phyloP scores from a whole-genome alignment of 2,888 invertebrate genomes.

The Drosophila aldrichi region DNA sequence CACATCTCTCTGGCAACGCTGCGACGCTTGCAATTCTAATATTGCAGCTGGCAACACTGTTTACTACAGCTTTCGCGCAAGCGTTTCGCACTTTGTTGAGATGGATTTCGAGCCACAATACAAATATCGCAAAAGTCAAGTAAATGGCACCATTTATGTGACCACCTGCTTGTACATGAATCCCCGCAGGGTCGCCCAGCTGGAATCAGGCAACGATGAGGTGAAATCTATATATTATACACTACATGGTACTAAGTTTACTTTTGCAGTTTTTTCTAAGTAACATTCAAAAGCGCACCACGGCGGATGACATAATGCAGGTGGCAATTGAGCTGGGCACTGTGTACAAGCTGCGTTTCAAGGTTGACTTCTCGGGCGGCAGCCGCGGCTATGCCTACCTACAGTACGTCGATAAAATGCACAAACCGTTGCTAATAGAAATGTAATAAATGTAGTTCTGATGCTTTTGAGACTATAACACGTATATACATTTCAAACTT shows the following conservation, averaged over 20 bases:
- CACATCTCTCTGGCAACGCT: constrained; percentile 21
- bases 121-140: constrained; percentile 51
- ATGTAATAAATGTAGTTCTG: constrained; percentile 47
- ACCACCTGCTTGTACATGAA: constrained; percentile 37
- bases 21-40: background rate
- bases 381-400: constrained; percentile 80
- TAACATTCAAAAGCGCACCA: constrained; percentile 40
- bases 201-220: constrained; percentile 78
- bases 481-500: background rate
- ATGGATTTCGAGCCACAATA: constrained; percentile 21
- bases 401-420: constrained; percentile 68
- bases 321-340: constrained; percentile 71
- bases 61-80: constrained; percentile 28
- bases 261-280: constrained; percentile 50
- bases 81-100: constrained; percentile 15
- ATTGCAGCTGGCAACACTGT: constrained; percentile 17
- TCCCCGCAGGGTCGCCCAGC: constrained; percentile 22
- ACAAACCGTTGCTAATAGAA: constrained; percentile 48
- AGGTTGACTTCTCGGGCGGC: constrained; percentile 67
- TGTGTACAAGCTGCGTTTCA: constrained; percentile 76
- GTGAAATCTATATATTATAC: constrained; percentile 35
- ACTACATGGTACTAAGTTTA: background rate
- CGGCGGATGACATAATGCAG: constrained; percentile 57
- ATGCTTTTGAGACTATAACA: no score
- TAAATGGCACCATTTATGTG: constrained; percentile 78